Evolutionary conservation across 2,113 vertebrate genomes (phyloP), one percentile per base, ranked within the genome.

Genomic region (Xyrauchen texanus): DNA sequence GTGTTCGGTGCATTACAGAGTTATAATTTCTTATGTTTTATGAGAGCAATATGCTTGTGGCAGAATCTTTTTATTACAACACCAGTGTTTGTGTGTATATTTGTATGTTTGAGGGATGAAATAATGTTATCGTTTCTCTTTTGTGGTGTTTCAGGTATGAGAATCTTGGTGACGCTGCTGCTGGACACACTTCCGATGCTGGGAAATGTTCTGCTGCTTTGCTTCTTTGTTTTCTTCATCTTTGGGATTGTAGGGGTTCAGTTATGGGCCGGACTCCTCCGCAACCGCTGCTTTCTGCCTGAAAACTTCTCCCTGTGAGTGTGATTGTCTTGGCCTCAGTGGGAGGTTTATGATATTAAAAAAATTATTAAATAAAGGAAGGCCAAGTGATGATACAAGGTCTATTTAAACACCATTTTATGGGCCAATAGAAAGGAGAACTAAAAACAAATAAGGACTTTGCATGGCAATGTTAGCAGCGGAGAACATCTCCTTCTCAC

Each of bases 281-380:
- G 95, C 7, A 96, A 96, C 88, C 94, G 95, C 84, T 97, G 95
- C 89, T 95, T 98, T 87, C 90, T 98, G 64, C 88, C 95, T 0
- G 95, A 96, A 88, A 98, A 97, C 92, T 96, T 98, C 91, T 96
- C 95, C 85, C 92, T 97, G 98, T 99, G 91, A 98, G 98, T 96
- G 69, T 66, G 8, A 58, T 11, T 11, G n/a, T 12, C 13, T 57
- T 15, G 52, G 55, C 8, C 42, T 53, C 21, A 12, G 5, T 11
- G 34, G 21, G 21, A 34, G n/a, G 66, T 16, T 68, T 52, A 21
- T 21, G 7, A 51, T 68, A n/a, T 49, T 4, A 16, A 5, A 7
- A 68, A 13, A 1, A 34, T 49, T 49, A 10, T 1, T 53, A 4
- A 10, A 52, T 68, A 5, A 68, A 21, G 15, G 21, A 15, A 51